Conservation (phyloP, 2,113 vertebrate species). For the Cranoglanis bouderius region DNA sequence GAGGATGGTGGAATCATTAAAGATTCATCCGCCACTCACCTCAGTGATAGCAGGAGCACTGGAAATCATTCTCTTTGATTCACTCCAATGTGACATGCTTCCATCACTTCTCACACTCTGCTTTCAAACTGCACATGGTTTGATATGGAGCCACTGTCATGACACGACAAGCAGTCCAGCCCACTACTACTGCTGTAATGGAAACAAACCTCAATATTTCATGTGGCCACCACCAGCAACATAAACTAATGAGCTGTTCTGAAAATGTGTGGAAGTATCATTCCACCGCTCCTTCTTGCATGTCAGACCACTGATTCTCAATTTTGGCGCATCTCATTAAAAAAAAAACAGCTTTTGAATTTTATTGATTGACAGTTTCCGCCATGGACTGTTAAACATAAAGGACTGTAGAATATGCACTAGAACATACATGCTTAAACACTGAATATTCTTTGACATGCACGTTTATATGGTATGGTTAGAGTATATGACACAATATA, state of each 20-base stretch:
- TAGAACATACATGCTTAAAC: neutral
- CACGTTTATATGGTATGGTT: neutral
- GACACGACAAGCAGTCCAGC: conserved; percentile 51
- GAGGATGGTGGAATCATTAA: conserved; percentile 57
- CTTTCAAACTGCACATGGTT: conserved; percentile 50
- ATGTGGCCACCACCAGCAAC: conserved; percentile 34
- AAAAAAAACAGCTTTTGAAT: neutral
- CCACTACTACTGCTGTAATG: conserved; percentile 23
- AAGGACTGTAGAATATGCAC: neutral
- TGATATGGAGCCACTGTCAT: conserved; percentile 39
- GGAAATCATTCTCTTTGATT: conserved; percentile 58
- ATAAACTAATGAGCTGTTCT: conserved; percentile 16
- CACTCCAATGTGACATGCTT: conserved; percentile 45
- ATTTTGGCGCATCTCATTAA: conserved; percentile 5
- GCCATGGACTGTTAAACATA: neutral
- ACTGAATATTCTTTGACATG: neutral
- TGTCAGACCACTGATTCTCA: neutral
- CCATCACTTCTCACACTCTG: conserved; percentile 42
- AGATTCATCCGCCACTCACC: conserved; percentile 59
- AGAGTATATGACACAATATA: neutral
- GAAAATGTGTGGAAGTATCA: neutral
- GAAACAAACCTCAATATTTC: conserved; percentile 51
- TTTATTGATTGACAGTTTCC: conserved; percentile 9
- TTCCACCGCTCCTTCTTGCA: neutral
- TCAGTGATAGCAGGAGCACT: conserved; percentile 52